Evolutionary conservation across 2,113 vertebrate genomes (phyloP), one percentile per base, ranked within the genome.

Genomic region (Otus sunia): DNA sequence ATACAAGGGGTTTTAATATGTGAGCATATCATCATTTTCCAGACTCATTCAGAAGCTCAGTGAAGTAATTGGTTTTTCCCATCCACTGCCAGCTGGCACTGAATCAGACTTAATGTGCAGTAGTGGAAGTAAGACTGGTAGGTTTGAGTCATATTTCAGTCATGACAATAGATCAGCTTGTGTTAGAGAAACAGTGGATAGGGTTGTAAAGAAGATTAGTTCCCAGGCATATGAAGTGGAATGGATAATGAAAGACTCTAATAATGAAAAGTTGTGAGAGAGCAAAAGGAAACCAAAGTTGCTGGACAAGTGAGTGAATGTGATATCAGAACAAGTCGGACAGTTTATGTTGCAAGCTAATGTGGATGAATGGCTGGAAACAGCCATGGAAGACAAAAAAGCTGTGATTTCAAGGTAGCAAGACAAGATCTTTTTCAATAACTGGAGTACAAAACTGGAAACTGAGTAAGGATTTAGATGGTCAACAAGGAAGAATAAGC

Each of bases 101-200:
- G 53, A 72, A 34, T 78, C 81, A 91, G 60, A 78, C 18, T 45
- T 67, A 39, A 75, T 30, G 56, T 47, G 52, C 64, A 56, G 32
- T 77, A 84, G 78, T 88, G 81, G 87, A 85, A 91, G 41, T 64
- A 75, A 88, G 45, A 66, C 66, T 73, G 53, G 58, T 76, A 64
- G 62, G n/a, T 85, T 72, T 96, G 94, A 96, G 47, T 92, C 74
- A 37, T 82, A 53, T 73, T 94, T 95, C 71, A 72, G 81, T 50
- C 56, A 68, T 26, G 50, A 79, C 69, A 58, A 85, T 82, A 73
- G 84, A 66, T 75, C 37, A 50, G 27, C 37, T 76, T 91, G 59
- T 87, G n/a, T 64, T 76, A 79, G 58, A 91, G 58, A 75, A 79
- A 59, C 30, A 72, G 66, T 45, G 39, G 53, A 26, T 69, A 60